Percentiles rank a stretch among this genome's conserved stretches.
Conservation (phyloP, 2,888 invertebrate genomes). For the Pristionchus fissidentatus region DNA sequence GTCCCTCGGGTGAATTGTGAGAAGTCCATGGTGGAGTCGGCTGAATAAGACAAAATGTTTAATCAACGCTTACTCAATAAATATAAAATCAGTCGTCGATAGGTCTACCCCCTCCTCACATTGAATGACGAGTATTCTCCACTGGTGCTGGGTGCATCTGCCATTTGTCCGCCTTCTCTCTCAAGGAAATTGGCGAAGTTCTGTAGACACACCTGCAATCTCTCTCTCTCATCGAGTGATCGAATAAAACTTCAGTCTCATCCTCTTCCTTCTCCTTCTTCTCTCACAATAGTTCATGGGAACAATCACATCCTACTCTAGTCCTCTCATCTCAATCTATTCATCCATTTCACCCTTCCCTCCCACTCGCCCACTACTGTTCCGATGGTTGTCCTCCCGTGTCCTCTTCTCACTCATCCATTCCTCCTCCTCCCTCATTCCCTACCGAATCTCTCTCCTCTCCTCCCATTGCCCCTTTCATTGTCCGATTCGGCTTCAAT, state of each 20-base stretch:
- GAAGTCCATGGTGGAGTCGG: not conserved
- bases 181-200: constrained; percentile 30
- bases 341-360: not conserved
- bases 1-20: not conserved
- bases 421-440: not conserved
- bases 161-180: constrained; percentile 27
- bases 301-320: too few relatives aligned
- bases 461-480: not conserved
- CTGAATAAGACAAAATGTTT: not conserved
- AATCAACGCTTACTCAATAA: not conserved
- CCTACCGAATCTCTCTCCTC: not conserved
- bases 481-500: too few relatives aligned
- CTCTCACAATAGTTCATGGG: too few relatives aligned
- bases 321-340: too few relatives aligned
- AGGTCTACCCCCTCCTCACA: not conserved
- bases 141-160: not conserved
- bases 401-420: not conserved
- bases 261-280: not conserved
- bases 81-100: not conserved
- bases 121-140: not conserved
- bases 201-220: constrained; percentile 43
- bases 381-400: too few relatives aligned
- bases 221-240: not conserved
- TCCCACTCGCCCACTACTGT: too few relatives aligned
- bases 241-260: not conserved